Evolutionary conservation across 2,797 vertebrate genomes (phyloP).

Genomic region (Melanotaenia parkinsoni): DNA sequence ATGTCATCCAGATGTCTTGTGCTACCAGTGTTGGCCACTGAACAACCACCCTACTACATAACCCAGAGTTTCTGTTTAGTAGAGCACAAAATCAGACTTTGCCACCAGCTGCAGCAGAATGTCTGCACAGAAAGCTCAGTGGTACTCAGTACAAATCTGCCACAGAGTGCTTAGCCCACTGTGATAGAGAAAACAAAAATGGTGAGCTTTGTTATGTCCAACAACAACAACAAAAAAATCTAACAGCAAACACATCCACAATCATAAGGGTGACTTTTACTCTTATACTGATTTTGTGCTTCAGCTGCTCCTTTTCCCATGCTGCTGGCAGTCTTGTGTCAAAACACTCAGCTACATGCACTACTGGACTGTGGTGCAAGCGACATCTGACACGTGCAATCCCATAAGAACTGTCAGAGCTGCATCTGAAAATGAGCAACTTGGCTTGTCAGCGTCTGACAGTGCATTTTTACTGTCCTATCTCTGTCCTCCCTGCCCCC

Average conservation of each 20-base stretch:
- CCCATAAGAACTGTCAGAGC: constrained; percentile 63
- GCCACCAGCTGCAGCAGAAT: constrained; percentile 84
- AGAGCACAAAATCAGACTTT: constrained; percentile 86
- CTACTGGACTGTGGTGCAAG: constrained; percentile 53
- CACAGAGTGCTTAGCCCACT: constrained; percentile 35
- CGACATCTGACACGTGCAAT: constrained; percentile 66
- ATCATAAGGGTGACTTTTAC: constrained; percentile 36
- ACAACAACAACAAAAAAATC: constrained; percentile 8
- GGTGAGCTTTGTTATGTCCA: constrained; percentile 19
- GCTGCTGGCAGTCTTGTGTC: constrained; percentile 58
- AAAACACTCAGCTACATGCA: constrained; percentile 57
- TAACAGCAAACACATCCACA: constrained; percentile 28
- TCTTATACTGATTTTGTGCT: constrained; percentile 51
- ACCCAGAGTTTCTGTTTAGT: constrained; percentile 83
- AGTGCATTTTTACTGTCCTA: constrained; percentile 53
- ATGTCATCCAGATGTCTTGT: constrained; percentile 63
- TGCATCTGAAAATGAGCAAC: constrained; percentile 50
- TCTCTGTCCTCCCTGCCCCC: constrained; percentile 5
- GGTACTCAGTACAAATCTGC: constrained; percentile 39
- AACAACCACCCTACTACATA: constrained; percentile 71
- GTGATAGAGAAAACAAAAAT: constrained; percentile 20
- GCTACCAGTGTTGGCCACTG: constrained; percentile 68
- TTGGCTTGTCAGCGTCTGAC: constrained; percentile 51
- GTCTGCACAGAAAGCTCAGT: constrained; percentile 64
- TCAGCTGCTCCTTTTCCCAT: constrained; percentile 23